Evolutionary conservation across 2,113 vertebrate genomes (phyloP), one percentile per base, ranked within the genome.

Genomic region (Parus major): DNA sequence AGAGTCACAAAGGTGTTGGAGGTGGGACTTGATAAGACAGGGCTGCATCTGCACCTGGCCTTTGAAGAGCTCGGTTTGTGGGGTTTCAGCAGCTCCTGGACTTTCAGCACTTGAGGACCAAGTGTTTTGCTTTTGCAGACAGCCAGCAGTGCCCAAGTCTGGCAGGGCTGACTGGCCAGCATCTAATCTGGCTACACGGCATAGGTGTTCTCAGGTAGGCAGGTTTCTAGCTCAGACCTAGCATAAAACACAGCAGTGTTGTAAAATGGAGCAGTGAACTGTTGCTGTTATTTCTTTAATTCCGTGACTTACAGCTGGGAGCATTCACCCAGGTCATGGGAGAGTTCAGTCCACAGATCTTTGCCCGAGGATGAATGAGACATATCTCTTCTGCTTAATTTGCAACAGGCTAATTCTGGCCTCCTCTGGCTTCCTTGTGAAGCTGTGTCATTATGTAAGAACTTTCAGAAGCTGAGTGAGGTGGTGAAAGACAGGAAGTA

Each of bases 151-250:
- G 49, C n/a, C n/a, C 0, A 0, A 11, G 46, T 15, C 60, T 7
- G n/a, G 33, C 36, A 10, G 56, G 39, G 39, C 57, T 31, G 29
- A 9, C 17, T 2, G 47, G 47, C 11, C 53, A 39, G 18, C 33
- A 3, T 15, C 49, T 27, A 0, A 4, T 17, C 6, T 12, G 46
- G 57, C 79, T 31, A 0, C 1, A 0, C 23, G 22, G 31, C 59
- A 27, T 0, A 2, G 28, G 9, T n/a, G 22, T 4, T 59, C 18
- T 27, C 19, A 5, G 22, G 31, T n/a, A 15, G 33, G 25, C 15
- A 5, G 14, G 23, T 60, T 70, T 50, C 80, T 63, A 24, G 47
- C 42, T 78, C 47, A 19, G 28, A 23, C 5, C 35, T 11, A 29
- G 46, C 47, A 44, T 10, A 12, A n/a, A 86, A 20, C 2, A 3